Conservation (phyloP, 2,797 vertebrate species). For the Lithobates sylvaticus region DNA sequence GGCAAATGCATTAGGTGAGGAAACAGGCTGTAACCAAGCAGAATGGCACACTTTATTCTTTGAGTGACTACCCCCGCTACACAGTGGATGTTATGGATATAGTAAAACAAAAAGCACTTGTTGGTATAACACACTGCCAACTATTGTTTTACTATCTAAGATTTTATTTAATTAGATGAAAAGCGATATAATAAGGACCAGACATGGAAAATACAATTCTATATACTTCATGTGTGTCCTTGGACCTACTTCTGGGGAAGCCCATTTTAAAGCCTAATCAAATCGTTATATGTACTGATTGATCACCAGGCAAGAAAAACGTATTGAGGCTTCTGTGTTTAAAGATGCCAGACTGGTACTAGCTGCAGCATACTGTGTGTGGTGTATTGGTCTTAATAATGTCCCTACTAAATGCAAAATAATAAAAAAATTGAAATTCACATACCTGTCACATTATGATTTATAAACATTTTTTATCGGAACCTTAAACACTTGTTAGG, state of each 20-base stretch:
- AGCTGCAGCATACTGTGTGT: background rate
- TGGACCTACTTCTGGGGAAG: background rate
- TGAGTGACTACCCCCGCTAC: conserved; percentile 36
- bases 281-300: too few species aligned
- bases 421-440: background rate
- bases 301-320: background rate
- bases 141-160: conserved; percentile 46
- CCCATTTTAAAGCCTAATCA: background rate
- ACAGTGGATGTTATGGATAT: conserved; percentile 33
- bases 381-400: background rate
- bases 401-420: background rate
- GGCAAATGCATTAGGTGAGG: conserved; percentile 40
- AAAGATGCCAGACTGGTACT: too few species aligned
- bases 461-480: background rate
- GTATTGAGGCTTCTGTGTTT: background rate
- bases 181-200: conserved; percentile 17
- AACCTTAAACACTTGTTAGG: too few species aligned
- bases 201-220: background rate
- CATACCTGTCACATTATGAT: background rate
- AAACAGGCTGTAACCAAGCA: conserved; percentile 40
- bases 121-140: conserved; percentile 48
- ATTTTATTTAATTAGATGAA: conserved; percentile 39
- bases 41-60: conserved; percentile 45
- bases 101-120: conserved; percentile 48
- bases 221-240: background rate